Percentiles rank a stretch among this genome's conserved stretches.
These are phyloP conservation scores for Pentalonia nigronervosa DNA, from an alignment of 1,140 invertebrate species.

Conservation along the genomic window DNA sequence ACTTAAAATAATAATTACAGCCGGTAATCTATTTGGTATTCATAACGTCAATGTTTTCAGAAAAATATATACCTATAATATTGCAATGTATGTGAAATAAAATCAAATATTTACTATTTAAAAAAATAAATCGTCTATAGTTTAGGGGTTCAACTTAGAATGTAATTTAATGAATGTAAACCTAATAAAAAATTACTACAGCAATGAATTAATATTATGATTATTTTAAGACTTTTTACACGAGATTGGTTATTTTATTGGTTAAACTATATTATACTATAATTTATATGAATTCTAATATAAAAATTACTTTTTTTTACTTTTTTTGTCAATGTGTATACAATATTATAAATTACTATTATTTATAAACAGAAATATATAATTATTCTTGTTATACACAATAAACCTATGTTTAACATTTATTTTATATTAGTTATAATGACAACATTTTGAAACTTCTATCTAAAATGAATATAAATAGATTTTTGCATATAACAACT, in stretches of 20 bases:
- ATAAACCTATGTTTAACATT: not conserved
- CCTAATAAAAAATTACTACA: not conserved
- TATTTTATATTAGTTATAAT: not conserved
- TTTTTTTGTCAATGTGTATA: no score
- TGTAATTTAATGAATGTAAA: not conserved
- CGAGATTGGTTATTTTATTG: not conserved
- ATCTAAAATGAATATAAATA: not conserved
- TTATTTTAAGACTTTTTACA: not conserved
- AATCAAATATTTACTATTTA: not conserved
- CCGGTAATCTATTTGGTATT: not conserved
- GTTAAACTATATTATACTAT: no score
- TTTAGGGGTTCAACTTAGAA: no score
- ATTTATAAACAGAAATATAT: no score
- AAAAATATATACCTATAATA: not conserved
- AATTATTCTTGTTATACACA: no score
- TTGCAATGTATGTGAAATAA: not conserved
- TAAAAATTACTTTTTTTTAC: no score
- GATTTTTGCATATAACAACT: not conserved
- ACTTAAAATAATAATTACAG: conserved; percentile 14
- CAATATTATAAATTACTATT: no score
- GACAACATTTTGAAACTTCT: not conserved
- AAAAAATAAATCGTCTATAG: no score
- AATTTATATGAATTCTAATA: no score
- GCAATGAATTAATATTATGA: not conserved
- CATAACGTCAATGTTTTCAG: not conserved